Conservation (phyloP, 1,140 invertebrate genomes). For the Brachionus manjavacas region DNA sequence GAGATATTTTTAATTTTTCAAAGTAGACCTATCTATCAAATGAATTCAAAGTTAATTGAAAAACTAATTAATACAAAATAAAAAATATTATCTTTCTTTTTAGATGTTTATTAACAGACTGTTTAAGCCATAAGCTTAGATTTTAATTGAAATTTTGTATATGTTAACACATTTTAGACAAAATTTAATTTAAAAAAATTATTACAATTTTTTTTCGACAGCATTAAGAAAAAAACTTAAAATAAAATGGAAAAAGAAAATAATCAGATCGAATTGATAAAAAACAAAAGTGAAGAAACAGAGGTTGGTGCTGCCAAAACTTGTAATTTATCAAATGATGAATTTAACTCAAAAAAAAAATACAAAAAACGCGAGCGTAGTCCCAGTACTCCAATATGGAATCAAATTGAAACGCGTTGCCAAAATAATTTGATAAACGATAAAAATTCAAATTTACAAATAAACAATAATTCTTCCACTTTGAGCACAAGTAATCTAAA, state of each 20-base stretch:
- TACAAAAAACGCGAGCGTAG: constrained; percentile 13
- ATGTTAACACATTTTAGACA: background rate
- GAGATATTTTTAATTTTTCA: too few relatives aligned
- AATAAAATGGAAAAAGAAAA: constrained; percentile 17
- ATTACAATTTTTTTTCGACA: background rate
- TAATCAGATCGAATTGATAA: background rate
- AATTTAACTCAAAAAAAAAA: background rate
- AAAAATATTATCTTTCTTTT: background rate
- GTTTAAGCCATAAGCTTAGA: background rate
- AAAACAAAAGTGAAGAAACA: background rate
- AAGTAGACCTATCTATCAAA: too few relatives aligned
- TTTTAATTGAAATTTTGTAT: background rate
- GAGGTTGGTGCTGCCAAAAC: background rate
- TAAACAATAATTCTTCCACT: background rate
- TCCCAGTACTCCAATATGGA: background rate
- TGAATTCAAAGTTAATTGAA: background rate
- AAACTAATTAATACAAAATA: background rate
- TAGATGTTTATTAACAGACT: background rate
- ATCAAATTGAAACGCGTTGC: background rate
- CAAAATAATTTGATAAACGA: background rate
- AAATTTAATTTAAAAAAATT: background rate
- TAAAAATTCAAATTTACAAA: background rate
- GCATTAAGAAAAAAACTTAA: background rate
- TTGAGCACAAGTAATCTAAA: background rate
- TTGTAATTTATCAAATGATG: background rate